Evolutionary conservation across 2,113 vertebrate species (phyloP).

Genomic region (Cryptotis parvus): DNA sequence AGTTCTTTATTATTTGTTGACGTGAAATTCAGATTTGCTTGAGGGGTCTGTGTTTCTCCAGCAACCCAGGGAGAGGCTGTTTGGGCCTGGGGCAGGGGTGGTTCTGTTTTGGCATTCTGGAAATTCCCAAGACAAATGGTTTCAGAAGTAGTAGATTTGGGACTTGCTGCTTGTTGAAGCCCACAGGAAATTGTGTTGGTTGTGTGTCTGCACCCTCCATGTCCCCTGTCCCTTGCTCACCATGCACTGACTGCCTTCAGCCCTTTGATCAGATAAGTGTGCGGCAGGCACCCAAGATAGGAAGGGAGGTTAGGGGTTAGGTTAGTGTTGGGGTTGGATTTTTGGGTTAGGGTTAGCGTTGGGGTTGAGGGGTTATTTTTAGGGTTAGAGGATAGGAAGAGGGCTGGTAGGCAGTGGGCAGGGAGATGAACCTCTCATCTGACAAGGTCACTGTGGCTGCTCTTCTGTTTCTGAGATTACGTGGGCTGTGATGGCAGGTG

Average conservation of each 20-base stretch:
- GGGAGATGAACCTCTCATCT: background rate
- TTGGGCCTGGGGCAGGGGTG: background rate
- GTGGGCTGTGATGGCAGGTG: too few species aligned
- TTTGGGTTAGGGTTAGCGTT: too few species aligned
- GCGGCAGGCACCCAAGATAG: background rate
- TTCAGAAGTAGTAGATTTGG: background rate
- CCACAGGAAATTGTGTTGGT: rapidly evolving
- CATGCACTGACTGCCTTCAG: background rate
- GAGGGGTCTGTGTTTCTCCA: background rate
- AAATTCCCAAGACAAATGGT: background rate
- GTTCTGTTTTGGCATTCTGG: background rate
- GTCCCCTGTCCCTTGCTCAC: background rate
- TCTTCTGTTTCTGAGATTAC: too few species aligned
- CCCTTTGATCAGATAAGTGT: background rate
- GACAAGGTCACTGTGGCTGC: background rate
- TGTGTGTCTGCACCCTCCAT: too few species aligned
- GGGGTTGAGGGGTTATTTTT: too few species aligned
- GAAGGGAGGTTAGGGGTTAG: too few species aligned
- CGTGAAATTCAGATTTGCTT: background rate
- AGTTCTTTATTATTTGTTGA: background rate
- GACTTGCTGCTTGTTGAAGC: too few species aligned
- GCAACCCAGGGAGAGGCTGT: background rate
- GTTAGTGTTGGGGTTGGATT: too few species aligned
- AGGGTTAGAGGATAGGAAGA: too few species aligned
- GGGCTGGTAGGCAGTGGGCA: background rate